Evolutionary conservation across 1,140 invertebrate genomes (phyloP), one percentile per base, ranked within the genome.

Genomic region (Trichonephila clavipes): DNA sequence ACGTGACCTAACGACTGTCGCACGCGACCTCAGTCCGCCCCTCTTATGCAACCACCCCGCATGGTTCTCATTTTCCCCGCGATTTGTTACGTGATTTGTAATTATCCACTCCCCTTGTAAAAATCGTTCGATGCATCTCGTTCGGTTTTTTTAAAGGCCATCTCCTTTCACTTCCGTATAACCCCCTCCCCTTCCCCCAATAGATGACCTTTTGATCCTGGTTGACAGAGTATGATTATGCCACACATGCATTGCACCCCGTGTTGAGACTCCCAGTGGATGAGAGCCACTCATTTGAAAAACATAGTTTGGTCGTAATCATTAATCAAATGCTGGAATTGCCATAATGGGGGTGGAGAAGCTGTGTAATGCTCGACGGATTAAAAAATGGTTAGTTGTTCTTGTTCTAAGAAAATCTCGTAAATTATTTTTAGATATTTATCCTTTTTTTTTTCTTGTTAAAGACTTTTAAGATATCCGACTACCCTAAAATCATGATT

Each of bases 61-160:
- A 8, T 24, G 4, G 16, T 18, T 77, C 72, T 77, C 72, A 40
- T 40, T 77, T 77, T 77, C 34, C 72, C 34, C 34, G 14, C 16
- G 72, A 77, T 77, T 77, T 77, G 72, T 40, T 19, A 77, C 14
- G 72, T 77, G 72, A 77, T 77, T 77, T 34, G 72, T 77, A 77
- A 77, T 77, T 77, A 77, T 16, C 72, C 72, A 77, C 16, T 77
- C 28, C 34, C 72, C 24, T 40, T 34, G 62, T 40, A 24, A 77
- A 77, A 77, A 19, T 19, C 18, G 18, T 51, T 18, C 5, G 16
- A 18, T 19, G 62, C 14, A 18, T 51, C 28, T 77, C 28, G 28
- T 40, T 40, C 34, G 24, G 34, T 40, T 69, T 77, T 77, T 77
- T 77, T 77, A 34, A 6, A 40, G 7, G 16, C 28, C 28, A 77